Evolutionary conservation across 2,888 invertebrate species (phyloP), one percentile per base, ranked within the genome.

Genomic region (Eustalomyia histrio): DNA sequence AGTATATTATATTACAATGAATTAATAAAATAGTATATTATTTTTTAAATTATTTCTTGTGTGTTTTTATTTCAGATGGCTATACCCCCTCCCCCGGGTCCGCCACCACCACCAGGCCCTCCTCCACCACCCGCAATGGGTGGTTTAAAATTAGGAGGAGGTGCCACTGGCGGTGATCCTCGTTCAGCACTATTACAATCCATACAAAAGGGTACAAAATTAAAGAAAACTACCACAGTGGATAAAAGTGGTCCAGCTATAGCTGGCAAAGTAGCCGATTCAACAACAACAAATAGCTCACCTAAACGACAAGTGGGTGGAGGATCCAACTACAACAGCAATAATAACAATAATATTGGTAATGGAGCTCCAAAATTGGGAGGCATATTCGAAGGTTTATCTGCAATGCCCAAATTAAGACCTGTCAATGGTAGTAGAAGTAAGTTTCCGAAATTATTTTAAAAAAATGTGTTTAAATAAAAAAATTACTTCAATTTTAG

Each of bases 161-260:
- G 86, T 21, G 81, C 83, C 35, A 87, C 86, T 91, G 79, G 86
- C 6, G 91, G 92, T n/a, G 93, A 94, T 85, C 92, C 92, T 78
- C 92, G 96, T 87, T 93, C 93, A 86, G 94, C 95, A 60, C 91
- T 97, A 76, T 91, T 97, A 55, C 94, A 94, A 87, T 96, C 96
- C 12, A 97, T 97, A 86, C 94, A 96, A 86, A 94, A 95, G 89
- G 97, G 97, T 75, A 91, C 94, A 67, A 93, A 93, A 86, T 91
- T 97, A 84, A 97, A 96, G 90, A 97, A 97, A 91, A 92, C 97
- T 69, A 94, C 94, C 0, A 97, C 97, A n/a, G 94, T 95, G 86
- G 97, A 98, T 89, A 95, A 96, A 91, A 97, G 97, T 93, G 95
- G 93, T 67, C 97, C 97, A 0, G 89, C 93, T 64, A 91, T 97